Evolutionary conservation across 2,888 invertebrate genomes (phyloP).

Genomic region (Thereva nobilitata): DNA sequence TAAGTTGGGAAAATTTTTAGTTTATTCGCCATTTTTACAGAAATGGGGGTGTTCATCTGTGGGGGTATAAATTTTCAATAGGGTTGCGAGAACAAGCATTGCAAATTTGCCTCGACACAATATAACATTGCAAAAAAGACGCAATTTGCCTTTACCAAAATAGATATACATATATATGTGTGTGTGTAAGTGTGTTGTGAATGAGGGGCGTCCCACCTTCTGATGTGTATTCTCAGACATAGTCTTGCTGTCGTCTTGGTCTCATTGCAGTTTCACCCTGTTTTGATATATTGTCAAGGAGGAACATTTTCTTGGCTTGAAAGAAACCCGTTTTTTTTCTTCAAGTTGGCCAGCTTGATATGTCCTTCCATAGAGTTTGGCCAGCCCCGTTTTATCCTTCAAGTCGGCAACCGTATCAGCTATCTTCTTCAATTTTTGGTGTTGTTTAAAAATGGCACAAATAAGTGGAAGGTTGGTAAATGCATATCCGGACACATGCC

Average conservation of each 20-base stretch:
- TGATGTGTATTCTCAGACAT: conserved; percentile 13
- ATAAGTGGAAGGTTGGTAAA: conserved; percentile 21
- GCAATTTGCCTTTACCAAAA: conserved; percentile 13
- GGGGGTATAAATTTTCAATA: conserved; percentile 11
- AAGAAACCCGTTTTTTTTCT: neutral
- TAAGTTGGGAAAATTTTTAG: conserved; percentile 9
- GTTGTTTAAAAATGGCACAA: conserved; percentile 22
- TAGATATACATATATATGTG: neutral
- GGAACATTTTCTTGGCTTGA: conserved; percentile 15
- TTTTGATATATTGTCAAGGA: conserved; percentile 29
- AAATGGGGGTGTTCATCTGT: conserved; percentile 5
- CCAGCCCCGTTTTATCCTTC: conserved; percentile 20
- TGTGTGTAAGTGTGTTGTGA: conserved; percentile 9
- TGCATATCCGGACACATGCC: conserved; percentile 21
- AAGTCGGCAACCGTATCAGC: conserved; percentile 8
- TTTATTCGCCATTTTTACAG: conserved; percentile 14
- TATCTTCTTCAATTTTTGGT: conserved; percentile 25
- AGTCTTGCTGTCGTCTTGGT: conserved; percentile 28
- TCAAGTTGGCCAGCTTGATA: too few relatives aligned
- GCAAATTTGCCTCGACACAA: conserved; percentile 17
- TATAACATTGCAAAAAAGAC: neutral
- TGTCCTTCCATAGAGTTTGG: conserved; percentile 8
- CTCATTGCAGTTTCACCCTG: conserved; percentile 14
- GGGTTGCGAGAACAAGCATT: conserved; percentile 12
- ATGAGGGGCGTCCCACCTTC: conserved; percentile 13